Base-by-base conservation (phyloP, 1,140 invertebrate species). In the Drosophila malerkotliana region DNA sequence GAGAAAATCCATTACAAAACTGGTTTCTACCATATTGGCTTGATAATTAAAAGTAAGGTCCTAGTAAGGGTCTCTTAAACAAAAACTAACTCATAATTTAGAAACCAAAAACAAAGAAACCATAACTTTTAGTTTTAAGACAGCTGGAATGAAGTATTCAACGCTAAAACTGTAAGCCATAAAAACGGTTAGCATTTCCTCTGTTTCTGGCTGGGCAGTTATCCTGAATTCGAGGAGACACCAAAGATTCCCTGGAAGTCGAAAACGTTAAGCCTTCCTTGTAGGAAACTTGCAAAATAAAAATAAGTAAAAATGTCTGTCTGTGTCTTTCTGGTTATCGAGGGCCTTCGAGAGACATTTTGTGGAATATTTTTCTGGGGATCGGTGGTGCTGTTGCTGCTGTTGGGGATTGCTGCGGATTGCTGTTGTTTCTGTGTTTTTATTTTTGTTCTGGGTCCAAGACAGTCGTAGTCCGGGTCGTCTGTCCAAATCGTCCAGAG, bases 401-500 rank as follows among this genome's bases (percentile, higher is more conserved):
- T 53, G 49, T 30, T 53, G 49, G 21, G 37, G 48, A 12, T 45
- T 54, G 12, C 34, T 10, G 12, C 4, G 26, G 26, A 37, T 39
- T 15, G 7, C 12, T 47, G 28, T 58, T 53, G 34, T 60, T 47
- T 49, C 48, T 62, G 32, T 62, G 32, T 62, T 67, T 49, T 44
- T 44, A n/a, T 44, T 39, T 12, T 68, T 51, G 0, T 18, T 44
- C n/a, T 44, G 14, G 14, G 24, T 66, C 32, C 14, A 14, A 12
- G 21, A 21, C 21, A 21, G 21, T 55, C 52, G 45, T 32, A 10
- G 57, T 49, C 12, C 56, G 37, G 45, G 41, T 34, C 45, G 66
- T 77, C 74, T 80, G 78, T 81, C 79, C 82, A 63, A 68, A 58
- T 71, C 74, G 78, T 75, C 58, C 71, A 74, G 49, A 75, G 82